Evolutionary conservation across 2,888 invertebrate genomes (phyloP), one percentile per base, ranked within the genome.

Genomic region (Camponotus fellah): DNA sequence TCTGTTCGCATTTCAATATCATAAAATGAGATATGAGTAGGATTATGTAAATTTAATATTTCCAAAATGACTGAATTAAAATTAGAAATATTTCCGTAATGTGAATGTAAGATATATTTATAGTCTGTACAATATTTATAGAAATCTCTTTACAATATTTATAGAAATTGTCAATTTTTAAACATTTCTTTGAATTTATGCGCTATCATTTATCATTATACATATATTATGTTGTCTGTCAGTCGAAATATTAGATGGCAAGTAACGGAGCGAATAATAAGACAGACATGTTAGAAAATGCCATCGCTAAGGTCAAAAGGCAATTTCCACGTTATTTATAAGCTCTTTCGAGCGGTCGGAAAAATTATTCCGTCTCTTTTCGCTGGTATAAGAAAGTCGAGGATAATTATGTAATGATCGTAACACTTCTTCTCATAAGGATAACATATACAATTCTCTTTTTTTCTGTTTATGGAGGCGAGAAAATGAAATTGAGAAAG

Each of bases 1-100:
- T n/a, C n/a, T 8, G 6, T n/a, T 8, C 8, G 79, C 80, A 86
- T 88, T 87, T 84, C 85, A 85, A 88, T 88, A 85, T 81, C 82
- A 8, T 14, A 46, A 60, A 72, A 46, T 9, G n/a, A 9, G 37
- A 10, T 60, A n/a, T 60, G n/a, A 60, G 60, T 26, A 46, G 8
- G 17, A 71, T 37, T 21, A 32, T n/a, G 21, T 60, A 21, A 62
- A 62, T n/a, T 74, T 62, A 34, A 62, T 62, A 37, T 46, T 46
- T 46, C 2, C 2, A 21, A 65, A 64, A 53, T 34, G 9, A 53
- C 37, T 37, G 14, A 9, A 71, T 56, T 2, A 21, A 37, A 5
- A 56, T 71, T 14, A 37, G 2, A 71, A 37, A 56, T n/a, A 53
- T 56, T 2, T 71, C 12, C 0, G 34, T 64, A n/a, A 17, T 12